These are phyloP conservation scores for Brachionus rubens DNA, from an alignment of 1,140 invertebrate species.

Conservation along the genomic window DNA sequence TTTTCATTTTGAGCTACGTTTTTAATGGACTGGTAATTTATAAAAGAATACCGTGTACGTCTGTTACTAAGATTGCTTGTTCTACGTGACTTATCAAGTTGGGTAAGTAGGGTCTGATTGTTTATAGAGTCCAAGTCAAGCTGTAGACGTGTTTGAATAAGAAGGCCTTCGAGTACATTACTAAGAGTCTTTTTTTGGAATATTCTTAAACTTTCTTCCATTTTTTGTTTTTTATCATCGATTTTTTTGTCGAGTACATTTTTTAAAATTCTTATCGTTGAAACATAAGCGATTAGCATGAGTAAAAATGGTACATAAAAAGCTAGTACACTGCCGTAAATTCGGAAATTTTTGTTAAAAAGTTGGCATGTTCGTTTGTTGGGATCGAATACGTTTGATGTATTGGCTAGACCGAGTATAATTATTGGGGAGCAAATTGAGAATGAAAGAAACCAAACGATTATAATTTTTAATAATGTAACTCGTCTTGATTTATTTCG, in stretches of 20 bases:
- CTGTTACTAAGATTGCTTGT: not conserved
- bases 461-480: constrained; percentile 78
- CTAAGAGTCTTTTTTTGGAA: constrained; percentile 43
- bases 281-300: constrained; percentile 31
- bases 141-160: constrained; percentile 18
- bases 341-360: constrained; percentile 76
- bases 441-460: constrained; percentile 82
- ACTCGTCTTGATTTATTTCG: constrained; percentile 77
- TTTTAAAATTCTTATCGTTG: constrained; percentile 33
- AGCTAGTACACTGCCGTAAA: constrained; percentile 85
- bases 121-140: not conserved
- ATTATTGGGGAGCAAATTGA: constrained; percentile 81
- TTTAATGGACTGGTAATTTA: constrained; percentile 29
- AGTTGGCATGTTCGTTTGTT: constrained; percentile 46
- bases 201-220: constrained; percentile 3
- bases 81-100: not conserved
- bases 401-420: constrained; percentile 72
- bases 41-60: not conserved
- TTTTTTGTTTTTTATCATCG: constrained; percentile 28
- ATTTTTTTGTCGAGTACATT: constrained; percentile 11
- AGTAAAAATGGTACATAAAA: constrained; percentile 73
- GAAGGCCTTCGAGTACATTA: constrained; percentile 9
- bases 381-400: constrained; percentile 57
- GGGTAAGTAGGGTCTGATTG: not conserved
- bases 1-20: constrained; percentile 41